These are phyloP conservation scores for Oryctolagus cuniculus DNA, from an alignment of 2,113 vertebrate genomes.

Conservation along the genomic window mOryCun1.1 NC_091436.1:146484501-146485000, in stretches of 20 bases:
- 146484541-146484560: constrained; percentile 4
- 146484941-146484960: neutral
- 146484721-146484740: neutral
- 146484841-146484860: neutral
- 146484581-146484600: neutral
- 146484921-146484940: neutral
- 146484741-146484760: neutral
- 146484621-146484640: neutral
- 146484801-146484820: neutral
- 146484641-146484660: neutral
- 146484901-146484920: neutral
- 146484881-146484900: neutral
- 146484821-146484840: neutral
- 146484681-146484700: neutral
- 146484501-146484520: neutral
- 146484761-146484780: neutral
- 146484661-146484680: neutral
- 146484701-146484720: neutral
- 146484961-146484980: neutral
- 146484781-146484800: neutral
- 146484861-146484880: neutral
- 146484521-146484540: neutral
- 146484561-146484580: neutral
- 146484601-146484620: neutral
- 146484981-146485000: neutral